Base-by-base conservation (phyloP, 2,888 invertebrate genomes). In the Caenorhabditis becei region DNA sequence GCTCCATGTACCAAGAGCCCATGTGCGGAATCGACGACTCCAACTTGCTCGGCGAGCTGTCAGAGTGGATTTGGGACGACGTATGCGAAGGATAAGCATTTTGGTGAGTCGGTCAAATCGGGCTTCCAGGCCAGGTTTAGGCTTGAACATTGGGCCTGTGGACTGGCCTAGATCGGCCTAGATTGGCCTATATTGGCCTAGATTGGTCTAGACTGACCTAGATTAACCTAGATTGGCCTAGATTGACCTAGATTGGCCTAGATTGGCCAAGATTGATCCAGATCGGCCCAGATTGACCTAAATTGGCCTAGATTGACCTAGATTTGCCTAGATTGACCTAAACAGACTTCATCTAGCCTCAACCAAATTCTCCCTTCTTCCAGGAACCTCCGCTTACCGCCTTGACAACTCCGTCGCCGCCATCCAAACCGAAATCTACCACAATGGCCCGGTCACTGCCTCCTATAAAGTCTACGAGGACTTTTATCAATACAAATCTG, bases 371-470 rank as follows among this genome's bases (percentile, higher is more conserved):
- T 8, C 23, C 35, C n/a, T n/a, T 8, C 35, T 59, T 72, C 10
- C 56, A 72, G 72, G 72, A 2, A 24, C 14, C 16, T 77, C 74
- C 14, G 80, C 88, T 1, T 88, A 88, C 77, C 80, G 78, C 18
- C 59, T 88, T 47, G 61, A 69, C 28, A 61, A 67, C 18, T 53
- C 77, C 32, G 84, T 82, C 10, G 71, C 67, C 20, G 84, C 85
- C 14, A 88, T 88, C 58, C 87, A 87, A 79, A 83, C 84, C 44
- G 88, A 88, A 63, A 75, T 96, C 0, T 96, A 96, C 92, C 96
- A 93, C 0, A 66, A 82, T 32, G 82, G 84, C n/a, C 84, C 84
- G 7, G 78, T 84, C n/a, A 75, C 20, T 1, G 71, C 54, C 8
- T 18, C 47, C 0, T 71, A 32, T 44, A 7, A 23, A 32, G 71